Evolutionary conservation across 1,140 invertebrate species (phyloP).

Genomic region (Conus ventricosus): DNA sequence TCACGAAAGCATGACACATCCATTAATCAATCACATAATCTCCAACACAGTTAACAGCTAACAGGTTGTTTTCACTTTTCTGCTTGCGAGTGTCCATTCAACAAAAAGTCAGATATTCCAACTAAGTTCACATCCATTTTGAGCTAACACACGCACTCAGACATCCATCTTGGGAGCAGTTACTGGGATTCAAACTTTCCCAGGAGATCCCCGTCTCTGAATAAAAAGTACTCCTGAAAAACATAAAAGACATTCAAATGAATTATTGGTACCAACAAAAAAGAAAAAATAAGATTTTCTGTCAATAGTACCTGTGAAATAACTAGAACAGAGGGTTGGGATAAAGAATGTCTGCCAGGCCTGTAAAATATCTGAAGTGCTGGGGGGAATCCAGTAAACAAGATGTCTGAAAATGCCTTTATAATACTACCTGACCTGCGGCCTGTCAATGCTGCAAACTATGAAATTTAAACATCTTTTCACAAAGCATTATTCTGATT

Average conservation of each 20-base stretch:
- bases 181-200: conserved; percentile 82
- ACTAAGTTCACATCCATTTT: background rate
- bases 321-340: too few species aligned
- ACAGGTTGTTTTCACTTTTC: too few species aligned
- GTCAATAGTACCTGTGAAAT: too few species aligned
- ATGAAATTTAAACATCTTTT: too few species aligned
- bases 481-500: too few species aligned
- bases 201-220: conserved; percentile 96
- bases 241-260: background rate
- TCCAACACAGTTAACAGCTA: background rate
- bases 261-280: background rate
- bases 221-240: conserved; percentile 91
- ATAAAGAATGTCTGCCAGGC: too few species aligned
- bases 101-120: background rate
- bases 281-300: background rate
- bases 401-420: too few species aligned
- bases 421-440: too few species aligned
- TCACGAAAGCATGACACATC: background rate
- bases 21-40: background rate
- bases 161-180: background rate
- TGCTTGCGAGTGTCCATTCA: background rate
- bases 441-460: too few species aligned
- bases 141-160: background rate
- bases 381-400: too few species aligned
- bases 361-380: too few species aligned